Base-by-base conservation (phyloP, 2,888 invertebrate genomes). In the Dolichomitus sp. region DNA sequence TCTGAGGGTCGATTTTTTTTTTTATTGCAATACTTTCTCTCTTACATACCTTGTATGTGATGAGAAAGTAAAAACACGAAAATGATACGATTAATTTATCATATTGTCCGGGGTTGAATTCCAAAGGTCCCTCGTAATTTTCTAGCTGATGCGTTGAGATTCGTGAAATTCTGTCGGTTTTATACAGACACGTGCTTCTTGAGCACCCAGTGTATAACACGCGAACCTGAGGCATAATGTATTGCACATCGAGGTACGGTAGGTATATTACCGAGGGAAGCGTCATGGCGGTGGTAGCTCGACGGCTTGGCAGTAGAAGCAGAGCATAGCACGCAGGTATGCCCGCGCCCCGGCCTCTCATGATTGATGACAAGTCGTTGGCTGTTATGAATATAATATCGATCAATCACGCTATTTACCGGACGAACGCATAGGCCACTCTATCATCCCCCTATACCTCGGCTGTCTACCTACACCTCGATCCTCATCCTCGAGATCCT, bases 351-450 rank as follows among this genome's bases (percentile, higher is more conserved):
- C 76, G 80, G 80, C 74, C 79, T 81, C 66, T 40, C 61, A 87
- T 87, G 87, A 87, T 88, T 87, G 83, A 92, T 92, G 92, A 92
- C 92, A 91, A 91, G 91, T 92, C 92, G 91, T 92, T 92, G 89
- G 87, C 88, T 91, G 90, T 90, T 91, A 92, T 93, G 92, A 93
- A 93, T 92, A 92, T 92, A 92, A 92, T 92, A 92, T 92, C 92
- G 92, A 93, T 93, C 92, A 92, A 92, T 92, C 92, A 92, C 89
- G 90, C 90, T 92, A 92, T 92, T 92, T 92, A 92, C 90, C 89
- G 88, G 91, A 88, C 90, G 90, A 92, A 90, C 87, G 92, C 90
- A 90, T 90, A 89, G 90, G 90, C 90, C 91, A 89, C 91, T 92
- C 91, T 92, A 92, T 92, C 92, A 92, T 92, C 87, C 87, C 88